phyloP scores from a whole-genome alignment of 2,113 vertebrate species.

The Theristicus caerulescens region DNA sequence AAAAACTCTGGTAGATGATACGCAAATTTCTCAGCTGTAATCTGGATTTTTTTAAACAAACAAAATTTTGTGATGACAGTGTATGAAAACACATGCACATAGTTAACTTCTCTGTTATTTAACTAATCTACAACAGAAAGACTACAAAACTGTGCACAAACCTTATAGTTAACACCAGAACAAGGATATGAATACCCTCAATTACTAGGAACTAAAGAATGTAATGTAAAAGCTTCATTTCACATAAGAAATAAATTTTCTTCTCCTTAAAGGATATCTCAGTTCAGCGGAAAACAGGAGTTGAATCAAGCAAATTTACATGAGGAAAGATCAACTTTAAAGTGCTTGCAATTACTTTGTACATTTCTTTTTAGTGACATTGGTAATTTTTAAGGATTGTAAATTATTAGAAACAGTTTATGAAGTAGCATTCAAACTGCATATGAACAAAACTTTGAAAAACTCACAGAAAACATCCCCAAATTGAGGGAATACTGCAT shows the following conservation, averaged over 20 bases:
- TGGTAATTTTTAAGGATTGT: not conserved
- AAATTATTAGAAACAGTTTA: not conserved
- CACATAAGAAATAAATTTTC: not conserved
- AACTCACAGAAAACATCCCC: not conserved
- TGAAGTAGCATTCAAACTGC: not conserved
- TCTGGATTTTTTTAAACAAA: not conserved
- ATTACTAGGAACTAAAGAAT: not conserved
- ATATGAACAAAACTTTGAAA: not conserved
- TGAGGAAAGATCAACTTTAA: not conserved
- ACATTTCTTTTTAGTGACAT: not conserved
- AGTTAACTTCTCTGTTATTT: not conserved
- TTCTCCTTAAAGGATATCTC: not conserved
- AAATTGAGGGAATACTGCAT: not conserved
- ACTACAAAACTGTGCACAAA: not conserved
- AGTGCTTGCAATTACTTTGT: not conserved
- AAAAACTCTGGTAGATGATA: not conserved
- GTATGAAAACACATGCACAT: not conserved
- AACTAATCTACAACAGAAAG: not conserved
- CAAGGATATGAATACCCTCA: not conserved
- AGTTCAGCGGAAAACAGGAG: not conserved
- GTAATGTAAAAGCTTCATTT: not conserved
- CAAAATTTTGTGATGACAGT: not conserved
- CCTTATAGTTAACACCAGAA: not conserved
- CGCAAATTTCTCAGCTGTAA: not conserved
- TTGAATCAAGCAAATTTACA: not conserved